These are phyloP conservation scores for Neodiprion fabricii DNA, from an alignment of 1,140 invertebrate species.

Conservation along the genomic window DNA sequence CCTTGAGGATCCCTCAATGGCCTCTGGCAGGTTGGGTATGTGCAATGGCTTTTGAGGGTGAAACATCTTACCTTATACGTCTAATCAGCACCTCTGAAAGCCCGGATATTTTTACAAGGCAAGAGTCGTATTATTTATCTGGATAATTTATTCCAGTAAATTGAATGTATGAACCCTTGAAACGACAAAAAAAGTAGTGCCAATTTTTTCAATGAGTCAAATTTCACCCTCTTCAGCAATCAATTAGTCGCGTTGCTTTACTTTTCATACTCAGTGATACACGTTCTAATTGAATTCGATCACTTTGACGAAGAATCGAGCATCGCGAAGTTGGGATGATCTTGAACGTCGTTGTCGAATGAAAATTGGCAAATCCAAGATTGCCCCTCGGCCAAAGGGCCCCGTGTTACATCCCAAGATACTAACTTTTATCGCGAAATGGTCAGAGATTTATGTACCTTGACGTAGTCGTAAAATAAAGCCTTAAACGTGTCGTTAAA, in stretches of 20 bases:
- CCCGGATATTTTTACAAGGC: too few species aligned
- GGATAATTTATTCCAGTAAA: too few species aligned
- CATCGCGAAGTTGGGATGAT: background rate
- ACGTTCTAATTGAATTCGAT: too few species aligned
- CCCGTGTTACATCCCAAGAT: background rate
- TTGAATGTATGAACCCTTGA: too few species aligned
- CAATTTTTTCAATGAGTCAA: too few species aligned
- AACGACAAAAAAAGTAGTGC: too few species aligned
- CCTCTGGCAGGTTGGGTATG: background rate
- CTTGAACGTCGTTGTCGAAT: background rate
- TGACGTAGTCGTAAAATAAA: background rate
- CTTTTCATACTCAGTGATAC: too few species aligned
- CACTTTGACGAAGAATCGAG: too few species aligned
- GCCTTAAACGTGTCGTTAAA: background rate
- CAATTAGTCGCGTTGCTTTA: too few species aligned
- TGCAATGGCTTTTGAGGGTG: background rate
- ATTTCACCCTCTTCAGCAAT: too few species aligned
- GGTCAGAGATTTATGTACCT: background rate
- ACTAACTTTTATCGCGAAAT: slow-evolving; percentile 7
- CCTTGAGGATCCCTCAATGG: background rate
- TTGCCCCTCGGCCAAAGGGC: background rate
- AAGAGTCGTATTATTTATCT: too few species aligned
- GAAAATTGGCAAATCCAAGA: slow-evolving; percentile 3
- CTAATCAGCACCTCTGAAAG: too few species aligned
- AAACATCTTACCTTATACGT: background rate